These are phyloP conservation scores for Xiphias gladius DNA, from an alignment of 2,113 vertebrate species.

Conservation along the genomic window DNA sequence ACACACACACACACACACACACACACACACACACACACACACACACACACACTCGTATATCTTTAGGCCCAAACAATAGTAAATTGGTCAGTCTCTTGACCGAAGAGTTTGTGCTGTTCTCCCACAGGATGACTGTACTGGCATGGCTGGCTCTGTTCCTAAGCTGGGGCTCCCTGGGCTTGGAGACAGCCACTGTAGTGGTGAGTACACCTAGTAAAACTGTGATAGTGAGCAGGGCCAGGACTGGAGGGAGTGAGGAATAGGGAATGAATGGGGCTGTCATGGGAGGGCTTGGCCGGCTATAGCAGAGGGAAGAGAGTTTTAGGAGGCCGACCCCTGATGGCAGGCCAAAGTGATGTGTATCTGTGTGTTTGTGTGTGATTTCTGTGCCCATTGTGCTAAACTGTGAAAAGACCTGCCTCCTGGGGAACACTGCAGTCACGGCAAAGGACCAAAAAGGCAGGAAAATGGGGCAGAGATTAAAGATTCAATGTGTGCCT, in stretches of 20 bases:
- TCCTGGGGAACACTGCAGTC: constrained; percentile 76
- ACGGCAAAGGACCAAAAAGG: constrained; percentile 77
- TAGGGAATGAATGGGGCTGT: constrained; percentile 46
- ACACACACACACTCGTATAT: constrained; percentile 6
- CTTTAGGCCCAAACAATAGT: constrained; percentile 8
- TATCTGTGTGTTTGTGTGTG: constrained; percentile 48
- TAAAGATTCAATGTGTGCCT: constrained; percentile 79
- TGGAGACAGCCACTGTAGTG: constrained; percentile 92
- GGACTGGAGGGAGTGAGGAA: not conserved
- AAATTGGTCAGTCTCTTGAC: constrained; percentile 31
- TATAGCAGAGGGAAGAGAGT: constrained; percentile 39
- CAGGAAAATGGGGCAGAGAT: constrained; percentile 81
- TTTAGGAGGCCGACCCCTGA: constrained; percentile 43
- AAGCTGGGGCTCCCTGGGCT: constrained; percentile 92
- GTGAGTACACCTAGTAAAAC: constrained; percentile 82
- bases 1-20: constrained; percentile 29
- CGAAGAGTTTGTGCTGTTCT: constrained; percentile 51
- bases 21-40: not conserved
- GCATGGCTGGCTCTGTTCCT: constrained; percentile 91
- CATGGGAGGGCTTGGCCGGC: constrained; percentile 39
- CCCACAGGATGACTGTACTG: constrained; percentile 89
- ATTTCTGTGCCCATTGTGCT: constrained; percentile 68
- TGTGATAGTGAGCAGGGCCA: constrained; percentile 18
- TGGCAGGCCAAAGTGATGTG: constrained; percentile 42
- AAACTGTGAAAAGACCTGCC: constrained; percentile 75